Evolutionary conservation across 2,113 vertebrate species (phyloP), one percentile per base, ranked within the genome.

Genomic region (Catharus minimus): DNA sequence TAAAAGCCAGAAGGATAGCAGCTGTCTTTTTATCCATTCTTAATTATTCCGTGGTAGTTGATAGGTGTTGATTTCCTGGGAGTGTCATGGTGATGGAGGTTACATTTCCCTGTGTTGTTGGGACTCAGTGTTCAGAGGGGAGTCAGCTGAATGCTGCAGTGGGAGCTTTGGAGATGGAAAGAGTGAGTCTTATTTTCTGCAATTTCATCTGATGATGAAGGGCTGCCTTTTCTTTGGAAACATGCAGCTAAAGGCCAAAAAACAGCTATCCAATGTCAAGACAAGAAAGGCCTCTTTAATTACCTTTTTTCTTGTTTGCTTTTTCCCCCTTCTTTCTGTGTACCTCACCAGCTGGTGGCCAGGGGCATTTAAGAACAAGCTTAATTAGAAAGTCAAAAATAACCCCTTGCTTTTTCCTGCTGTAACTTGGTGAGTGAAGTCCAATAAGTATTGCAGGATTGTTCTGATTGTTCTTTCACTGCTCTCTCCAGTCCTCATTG

Each of bases 11-110:
- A 88, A 68, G 87, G 74, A 84, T 95, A 95, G 94, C 98, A 98
- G 98, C 97, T 98, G 98, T 92, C 94, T 97, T 95, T 98, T 98
- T 97, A 97, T 98, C 96, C 91, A 43, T 79, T 89, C 71, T 93
- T 97, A 97, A 98, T 98, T 98, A 97, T 82, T 94, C 88, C 5
- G 10, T 22, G 76, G 72, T 79, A 92, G 96, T 75, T 88, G 95
- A 92, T 65, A 88, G 88, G 96, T 93, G 91, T 95, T 92, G 95
- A 97, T 97, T 97, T 97, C 95, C 94, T 91, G 76, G 76, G 62
- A 94, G 81, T 75, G 91, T 78, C 83, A 82, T 93, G 92, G 82
- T 76, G 90, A 56, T 65, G 36, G 60, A 85, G 96, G 94, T 99
- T 97, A 69, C 82, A 30, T 98, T 98, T 98, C 97, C 32, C 49